Evolutionary conservation across 2,888 invertebrate species (phyloP), one percentile per base, ranked within the genome.

Genomic region (Ashinkailepas kermadecensis): DNA sequence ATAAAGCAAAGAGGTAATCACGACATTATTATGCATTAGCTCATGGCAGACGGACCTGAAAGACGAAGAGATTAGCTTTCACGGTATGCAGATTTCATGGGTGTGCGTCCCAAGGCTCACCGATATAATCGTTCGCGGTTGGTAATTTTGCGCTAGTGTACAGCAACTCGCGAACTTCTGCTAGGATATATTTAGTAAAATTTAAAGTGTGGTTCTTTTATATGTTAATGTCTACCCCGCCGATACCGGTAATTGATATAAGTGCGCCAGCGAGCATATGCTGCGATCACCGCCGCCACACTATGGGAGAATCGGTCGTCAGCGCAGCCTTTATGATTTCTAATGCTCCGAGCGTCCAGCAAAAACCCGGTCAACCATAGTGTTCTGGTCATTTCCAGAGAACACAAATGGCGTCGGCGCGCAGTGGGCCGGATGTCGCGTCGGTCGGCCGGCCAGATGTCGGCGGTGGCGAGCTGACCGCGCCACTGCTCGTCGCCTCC

Each of bases 261-360:
- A 23, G 65, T 23, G 65, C 62, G 9, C 65, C 65, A n/a, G 9
- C 3, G n/a, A 23, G 65, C 65, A 65, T 65, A 65, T 65, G 65
- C 65, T 7, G 18, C 23, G 65, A 9, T 12, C 18, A 9, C 10
- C 18, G 65, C 23, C n/a, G 65, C n/a, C 23, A 10, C 9, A n/a
- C 23, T 23, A 65, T 65, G 65, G 65, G 65, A 65, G 65, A 65
- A 23, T 21, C 74, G 2, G 9, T 2, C 56, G 54, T 9, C 10
- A 54, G 21, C 74, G 74, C 74, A 74, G 56, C 74, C 74, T 74
- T 74, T 74, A 74, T 56, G 74, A 74, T 74, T 74, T 74, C 74
- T 74, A 74, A 74, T 74, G 74, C 21, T 15, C 10, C 11, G 74
- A 54, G 54, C 56, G 11, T 25, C 56, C 10, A 21, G 74, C 56